A percentile compares a stretch with the other conserved stretches of the same genome.
phyloP scores from a whole-genome alignment of 2,888 invertebrate species.

The Oasisia sp. region DNA sequence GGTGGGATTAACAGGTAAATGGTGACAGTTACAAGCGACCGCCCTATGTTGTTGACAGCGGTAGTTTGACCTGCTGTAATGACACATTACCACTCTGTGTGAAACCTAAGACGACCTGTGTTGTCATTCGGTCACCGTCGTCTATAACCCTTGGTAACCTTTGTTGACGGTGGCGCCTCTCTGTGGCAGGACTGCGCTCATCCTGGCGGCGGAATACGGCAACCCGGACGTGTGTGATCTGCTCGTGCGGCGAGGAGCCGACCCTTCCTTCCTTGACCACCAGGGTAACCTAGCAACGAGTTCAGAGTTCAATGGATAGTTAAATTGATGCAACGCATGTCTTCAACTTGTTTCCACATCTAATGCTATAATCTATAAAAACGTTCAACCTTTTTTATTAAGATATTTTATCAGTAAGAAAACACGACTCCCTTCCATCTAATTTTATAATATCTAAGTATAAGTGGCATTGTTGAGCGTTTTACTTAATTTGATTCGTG shows the following conservation, averaged over 20 bases:
- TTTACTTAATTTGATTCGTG: no score
- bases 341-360: no score
- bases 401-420: no score
- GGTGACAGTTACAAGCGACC: no score
- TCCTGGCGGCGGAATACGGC: not conserved
- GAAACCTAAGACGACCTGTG: not conserved
- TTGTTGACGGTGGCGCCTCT: not conserved
- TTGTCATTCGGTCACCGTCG: not conserved
- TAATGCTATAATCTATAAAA: no score
- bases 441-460: no score
- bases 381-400: no score
- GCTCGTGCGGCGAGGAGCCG: not conserved
- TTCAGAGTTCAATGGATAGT: not conserved
- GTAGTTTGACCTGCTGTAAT: not conserved
- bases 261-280: not conserved
- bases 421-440: no score
- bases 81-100: not conserved
- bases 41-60: not conserved
- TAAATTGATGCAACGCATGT: no score
- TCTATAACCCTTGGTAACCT: not conserved
- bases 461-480: no score
- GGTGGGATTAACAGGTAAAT: no score
- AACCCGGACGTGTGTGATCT: not conserved
- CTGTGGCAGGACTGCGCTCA: not conserved
- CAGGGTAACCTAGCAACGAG: conserved; percentile 11